A percentile compares a stretch with the other conserved stretches of the same genome.
Conservation (phyloP, 2,797 vertebrate genomes). For the Liparis tanakae region DNA sequence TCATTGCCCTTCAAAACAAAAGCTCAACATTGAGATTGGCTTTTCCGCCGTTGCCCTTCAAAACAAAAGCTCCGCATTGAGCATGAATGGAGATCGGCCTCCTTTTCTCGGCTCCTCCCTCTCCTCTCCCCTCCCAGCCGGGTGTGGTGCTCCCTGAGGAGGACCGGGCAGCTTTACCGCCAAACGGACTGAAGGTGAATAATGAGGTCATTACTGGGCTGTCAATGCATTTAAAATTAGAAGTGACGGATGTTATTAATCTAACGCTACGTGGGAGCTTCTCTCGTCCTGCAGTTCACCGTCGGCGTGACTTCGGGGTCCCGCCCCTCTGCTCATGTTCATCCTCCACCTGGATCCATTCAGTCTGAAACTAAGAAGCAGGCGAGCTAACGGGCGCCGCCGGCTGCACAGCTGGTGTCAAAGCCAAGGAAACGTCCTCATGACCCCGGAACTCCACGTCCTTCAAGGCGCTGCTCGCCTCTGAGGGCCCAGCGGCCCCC, state of each 20-base stretch:
- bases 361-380: background rate
- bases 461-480: constrained; percentile 19
- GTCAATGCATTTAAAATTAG: constrained; percentile 36
- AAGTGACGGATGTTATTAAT: constrained; percentile 5
- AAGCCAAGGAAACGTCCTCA: constrained; percentile 5
- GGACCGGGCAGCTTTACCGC: constrained; percentile 28
- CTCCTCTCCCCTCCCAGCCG: constrained; percentile 51
- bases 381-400: background rate
- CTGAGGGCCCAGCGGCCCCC: too few species aligned
- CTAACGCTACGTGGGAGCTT: background rate
- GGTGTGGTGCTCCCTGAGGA: constrained; percentile 36
- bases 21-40: too few species aligned
- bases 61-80: too few species aligned
- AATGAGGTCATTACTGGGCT: constrained; percentile 32
- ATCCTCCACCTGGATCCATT: too few species aligned
- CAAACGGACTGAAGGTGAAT: constrained; percentile 35
- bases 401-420: constrained; percentile 1
- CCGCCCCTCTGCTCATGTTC: background rate
- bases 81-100: too few species aligned
- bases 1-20: too few species aligned
- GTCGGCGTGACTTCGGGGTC: background rate
- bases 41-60: too few species aligned
- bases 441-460: constrained; percentile 13
- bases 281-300: constrained; percentile 4
- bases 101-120: constrained; percentile 75